These are phyloP conservation scores for Vespertilio murinus DNA, from an alignment of 2,797 vertebrate genomes.

Conservation along the genomic window DNA sequence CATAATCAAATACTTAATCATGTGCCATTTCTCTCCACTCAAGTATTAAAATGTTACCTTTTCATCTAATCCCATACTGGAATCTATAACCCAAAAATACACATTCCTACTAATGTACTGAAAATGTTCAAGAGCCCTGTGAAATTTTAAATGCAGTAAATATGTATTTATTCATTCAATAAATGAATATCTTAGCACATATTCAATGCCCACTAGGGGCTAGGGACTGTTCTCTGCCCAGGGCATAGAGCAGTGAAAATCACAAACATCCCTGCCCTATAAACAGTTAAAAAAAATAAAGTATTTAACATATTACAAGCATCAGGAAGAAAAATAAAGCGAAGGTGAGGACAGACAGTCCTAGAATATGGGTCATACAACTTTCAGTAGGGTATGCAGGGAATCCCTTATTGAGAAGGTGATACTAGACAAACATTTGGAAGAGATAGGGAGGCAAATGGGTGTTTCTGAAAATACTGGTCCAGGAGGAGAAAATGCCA, in stretches of 20 bases:
- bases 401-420: not conserved
- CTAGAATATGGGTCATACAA: rapidly evolving
- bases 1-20: not conserved
- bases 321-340: not conserved
- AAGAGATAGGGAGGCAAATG: not conserved
- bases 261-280: not conserved
- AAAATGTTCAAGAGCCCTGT: not conserved
- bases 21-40: not conserved
- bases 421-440: not conserved
- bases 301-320: not conserved
- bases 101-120: not conserved
- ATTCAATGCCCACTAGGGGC: rapidly evolving
- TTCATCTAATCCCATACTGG: not conserved
- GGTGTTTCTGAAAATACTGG: not conserved
- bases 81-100: not conserved
- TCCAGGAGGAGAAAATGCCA: not conserved
- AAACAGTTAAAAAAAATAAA: not conserved
- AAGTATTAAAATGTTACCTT: not conserved
- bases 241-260: not conserved
- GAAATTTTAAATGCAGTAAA: not conserved
- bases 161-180: not conserved
- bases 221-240: not conserved
- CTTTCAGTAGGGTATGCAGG: not conserved
- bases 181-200: not conserved
- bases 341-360: not conserved